phyloP scores from a whole-genome alignment of 2,888 invertebrate species.

The Nineta flava region DNA sequence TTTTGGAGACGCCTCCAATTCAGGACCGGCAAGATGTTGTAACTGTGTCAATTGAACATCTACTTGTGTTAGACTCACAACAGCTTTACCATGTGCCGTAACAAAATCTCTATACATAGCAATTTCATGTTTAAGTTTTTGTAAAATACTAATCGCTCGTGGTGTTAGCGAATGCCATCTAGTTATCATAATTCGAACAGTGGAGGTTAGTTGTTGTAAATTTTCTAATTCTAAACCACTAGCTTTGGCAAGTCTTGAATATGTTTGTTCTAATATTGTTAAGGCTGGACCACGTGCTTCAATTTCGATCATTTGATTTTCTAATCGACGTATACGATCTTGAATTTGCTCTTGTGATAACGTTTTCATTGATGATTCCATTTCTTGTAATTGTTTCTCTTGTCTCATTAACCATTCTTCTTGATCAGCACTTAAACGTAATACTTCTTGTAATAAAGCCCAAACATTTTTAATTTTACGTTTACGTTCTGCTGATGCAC shows the following conservation, averaged over 20 bases:
- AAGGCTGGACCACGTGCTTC: constrained; percentile 38
- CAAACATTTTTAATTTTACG: constrained; percentile 45
- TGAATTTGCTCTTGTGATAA: constrained; percentile 39
- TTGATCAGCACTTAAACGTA: constrained; percentile 36
- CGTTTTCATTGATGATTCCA: constrained; percentile 42
- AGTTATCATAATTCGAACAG: constrained; percentile 38
- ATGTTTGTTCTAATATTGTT: constrained; percentile 48
- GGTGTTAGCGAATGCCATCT: constrained; percentile 49
- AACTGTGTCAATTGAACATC: constrained; percentile 57
- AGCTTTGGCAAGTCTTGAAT: constrained; percentile 49
- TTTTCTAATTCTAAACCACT: constrained; percentile 52
- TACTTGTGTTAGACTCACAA: constrained; percentile 51
- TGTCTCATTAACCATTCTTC: constrained; percentile 45
- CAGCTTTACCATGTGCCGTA: constrained; percentile 51
- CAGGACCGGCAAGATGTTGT: constrained; percentile 38
- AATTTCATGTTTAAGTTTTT: constrained; percentile 37
- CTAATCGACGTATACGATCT: constrained; percentile 37
- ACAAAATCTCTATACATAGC: constrained; percentile 51
- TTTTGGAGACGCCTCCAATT: constrained; percentile 29
- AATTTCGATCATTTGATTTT: constrained; percentile 35
- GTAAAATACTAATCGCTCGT: constrained; percentile 38
- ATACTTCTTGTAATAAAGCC: constrained; percentile 41
- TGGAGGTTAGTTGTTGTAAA: constrained; percentile 42
- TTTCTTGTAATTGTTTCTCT: constrained; percentile 39
- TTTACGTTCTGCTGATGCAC: constrained; percentile 54